phyloP scores from a whole-genome alignment of 2,888 invertebrate genomes.

The Adela reaumurella region DNA sequence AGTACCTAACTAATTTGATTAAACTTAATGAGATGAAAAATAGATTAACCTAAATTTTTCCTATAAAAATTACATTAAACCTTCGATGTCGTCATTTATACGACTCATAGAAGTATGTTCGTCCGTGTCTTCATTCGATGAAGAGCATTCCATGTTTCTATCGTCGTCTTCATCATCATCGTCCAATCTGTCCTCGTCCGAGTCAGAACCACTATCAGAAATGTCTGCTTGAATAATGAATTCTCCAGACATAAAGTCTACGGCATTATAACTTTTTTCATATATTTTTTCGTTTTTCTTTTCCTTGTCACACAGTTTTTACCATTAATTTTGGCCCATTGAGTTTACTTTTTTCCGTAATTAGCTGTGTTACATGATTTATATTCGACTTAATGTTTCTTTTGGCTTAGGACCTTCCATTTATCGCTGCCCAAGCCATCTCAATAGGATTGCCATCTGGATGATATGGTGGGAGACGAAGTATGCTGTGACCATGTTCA shows the following conservation, averaged over 20 bases:
- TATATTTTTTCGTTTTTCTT: background rate
- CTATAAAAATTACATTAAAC: too few relatives aligned
- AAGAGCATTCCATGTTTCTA: too few relatives aligned
- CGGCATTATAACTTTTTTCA: background rate
- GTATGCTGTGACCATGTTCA: conserved; percentile 5
- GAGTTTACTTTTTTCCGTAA: background rate
- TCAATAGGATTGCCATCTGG: conserved; percentile 9
- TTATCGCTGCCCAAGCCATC: conserved; percentile 8
- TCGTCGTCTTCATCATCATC: background rate
- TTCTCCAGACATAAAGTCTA: background rate
- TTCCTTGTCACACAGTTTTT: background rate
- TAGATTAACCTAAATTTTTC: too few relatives aligned
- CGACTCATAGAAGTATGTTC: too few relatives aligned
- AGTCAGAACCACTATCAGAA: background rate
- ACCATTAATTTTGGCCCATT: background rate
- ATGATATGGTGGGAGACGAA: conserved; percentile 8
- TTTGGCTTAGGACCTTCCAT: conserved; percentile 4
- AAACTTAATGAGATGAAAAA: too few relatives aligned
- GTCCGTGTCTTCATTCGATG: too few relatives aligned
- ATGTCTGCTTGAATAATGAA: background rate
- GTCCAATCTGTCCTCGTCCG: background rate
- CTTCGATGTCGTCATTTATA: too few relatives aligned
- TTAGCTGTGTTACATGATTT: background rate
- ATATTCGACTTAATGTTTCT: conserved; percentile 5
- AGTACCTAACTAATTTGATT: too few relatives aligned